These are phyloP conservation scores for Tenrec ecaudatus DNA, from an alignment of 2,113 vertebrate genomes.

Conservation along the genomic window DNA sequence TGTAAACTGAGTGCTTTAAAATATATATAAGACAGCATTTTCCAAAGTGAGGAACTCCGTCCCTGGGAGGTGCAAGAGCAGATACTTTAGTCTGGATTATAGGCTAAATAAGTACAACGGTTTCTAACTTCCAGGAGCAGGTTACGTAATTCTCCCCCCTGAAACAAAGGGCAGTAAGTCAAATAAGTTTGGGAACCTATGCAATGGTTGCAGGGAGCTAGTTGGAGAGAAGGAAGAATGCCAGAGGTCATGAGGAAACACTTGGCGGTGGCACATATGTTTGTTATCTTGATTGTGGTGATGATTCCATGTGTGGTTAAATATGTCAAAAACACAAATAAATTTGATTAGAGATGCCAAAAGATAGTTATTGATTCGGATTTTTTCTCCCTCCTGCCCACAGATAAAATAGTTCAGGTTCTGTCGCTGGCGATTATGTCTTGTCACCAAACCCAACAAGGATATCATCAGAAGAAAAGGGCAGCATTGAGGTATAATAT, in stretches of 20 bases:
- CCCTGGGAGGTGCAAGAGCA: too few relatives aligned
- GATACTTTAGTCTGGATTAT: too few relatives aligned
- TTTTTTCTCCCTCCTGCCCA: background rate
- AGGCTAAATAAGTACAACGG: too few relatives aligned
- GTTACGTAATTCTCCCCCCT: too few relatives aligned
- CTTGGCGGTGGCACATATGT: background rate
- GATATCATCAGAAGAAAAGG: slow-evolving; percentile 7
- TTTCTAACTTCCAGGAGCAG: too few relatives aligned
- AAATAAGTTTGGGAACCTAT: too few relatives aligned
- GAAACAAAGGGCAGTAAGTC: too few relatives aligned
- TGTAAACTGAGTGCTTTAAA: too few relatives aligned
- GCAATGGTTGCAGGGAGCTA: background rate
- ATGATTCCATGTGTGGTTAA: background rate
- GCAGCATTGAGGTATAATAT: background rate
- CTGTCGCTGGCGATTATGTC: background rate
- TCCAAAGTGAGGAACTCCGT: too few relatives aligned
- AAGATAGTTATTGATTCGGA: background rate
- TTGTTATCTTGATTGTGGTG: background rate
- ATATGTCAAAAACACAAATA: slow-evolving; percentile 10
- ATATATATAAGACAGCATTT: too few relatives aligned
- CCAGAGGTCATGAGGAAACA: background rate
- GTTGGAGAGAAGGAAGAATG: background rate
- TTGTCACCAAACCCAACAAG: slow-evolving; percentile 14
- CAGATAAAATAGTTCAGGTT: background rate
- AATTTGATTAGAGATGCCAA: background rate